phyloP scores from a whole-genome alignment of 2,113 vertebrate genomes.

The Vireo altiloquus region DNA sequence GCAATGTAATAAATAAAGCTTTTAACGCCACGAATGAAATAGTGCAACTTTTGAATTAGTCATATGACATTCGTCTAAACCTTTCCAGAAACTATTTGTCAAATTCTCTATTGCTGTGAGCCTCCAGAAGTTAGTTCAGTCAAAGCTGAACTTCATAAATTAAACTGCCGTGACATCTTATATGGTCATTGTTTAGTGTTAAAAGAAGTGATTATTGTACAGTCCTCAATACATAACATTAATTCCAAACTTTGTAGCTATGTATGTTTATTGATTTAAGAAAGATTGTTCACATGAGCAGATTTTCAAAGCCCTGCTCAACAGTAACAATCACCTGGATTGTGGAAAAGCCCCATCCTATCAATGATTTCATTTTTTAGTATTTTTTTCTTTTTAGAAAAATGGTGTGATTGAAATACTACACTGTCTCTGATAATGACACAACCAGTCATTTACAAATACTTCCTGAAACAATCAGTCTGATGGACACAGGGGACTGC shows the following conservation, averaged over 20 bases:
- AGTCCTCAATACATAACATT: not conserved
- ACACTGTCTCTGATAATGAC: not conserved
- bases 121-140: not conserved
- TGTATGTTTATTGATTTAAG: not conserved
- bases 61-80: not conserved
- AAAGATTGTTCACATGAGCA: not conserved
- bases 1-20: not conserved
- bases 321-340: not conserved
- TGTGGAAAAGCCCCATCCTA: not conserved
- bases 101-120: not conserved
- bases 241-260: not conserved
- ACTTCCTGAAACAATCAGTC: not conserved
- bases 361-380: not conserved
- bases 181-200: not conserved
- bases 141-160: not conserved
- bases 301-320: not conserved
- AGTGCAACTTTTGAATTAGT: not conserved
- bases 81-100: not conserved
- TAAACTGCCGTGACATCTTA: not conserved
- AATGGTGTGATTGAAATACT: not conserved
- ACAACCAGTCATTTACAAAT: not conserved
- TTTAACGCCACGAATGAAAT: not conserved
- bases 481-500: not conserved
- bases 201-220: not conserved
- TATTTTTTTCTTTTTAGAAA: not conserved